Evolutionary conservation across 2,797 vertebrate species (phyloP).

Genomic region (Channallabes apus): DNA sequence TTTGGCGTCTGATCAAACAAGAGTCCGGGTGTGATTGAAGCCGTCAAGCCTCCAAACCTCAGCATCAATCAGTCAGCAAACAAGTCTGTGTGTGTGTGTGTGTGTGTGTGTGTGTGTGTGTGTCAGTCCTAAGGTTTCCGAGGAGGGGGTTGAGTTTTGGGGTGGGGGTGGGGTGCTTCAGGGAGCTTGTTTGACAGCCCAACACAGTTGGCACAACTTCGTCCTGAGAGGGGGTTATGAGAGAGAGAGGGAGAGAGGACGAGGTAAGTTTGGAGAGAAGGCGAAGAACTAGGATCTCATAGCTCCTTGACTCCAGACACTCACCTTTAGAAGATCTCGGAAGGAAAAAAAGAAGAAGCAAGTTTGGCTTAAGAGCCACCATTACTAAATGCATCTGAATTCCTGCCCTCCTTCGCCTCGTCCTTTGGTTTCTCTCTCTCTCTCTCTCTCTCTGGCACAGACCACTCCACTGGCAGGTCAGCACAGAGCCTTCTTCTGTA

Average conservation of each 20-base stretch:
- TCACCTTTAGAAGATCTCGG: slow-evolving; percentile 57
- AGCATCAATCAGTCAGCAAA: slow-evolving; percentile 61
- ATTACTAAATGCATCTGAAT: slow-evolving; percentile 67
- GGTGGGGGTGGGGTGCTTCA: slow-evolving; percentile 3
- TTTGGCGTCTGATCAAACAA: slow-evolving; percentile 24
- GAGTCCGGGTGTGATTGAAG: slow-evolving; percentile 47
- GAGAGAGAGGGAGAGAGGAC: slow-evolving; percentile 54
- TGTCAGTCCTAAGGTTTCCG: slow-evolving; percentile 38
- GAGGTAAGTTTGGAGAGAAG: slow-evolving; percentile 57
- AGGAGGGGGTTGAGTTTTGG: slow-evolving; percentile 54
- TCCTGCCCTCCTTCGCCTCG: slow-evolving; percentile 60
- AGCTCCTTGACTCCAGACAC: slow-evolving; percentile 58
- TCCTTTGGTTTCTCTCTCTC: slow-evolving; percentile 62
- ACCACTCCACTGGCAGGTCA: slow-evolving; percentile 66
- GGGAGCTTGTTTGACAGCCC: slow-evolving; percentile 71
- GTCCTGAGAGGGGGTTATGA: slow-evolving; percentile 56
- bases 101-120: slow-evolving; percentile 18
- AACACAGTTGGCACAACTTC: slow-evolving; percentile 78
- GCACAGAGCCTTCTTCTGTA: slow-evolving; percentile 67
- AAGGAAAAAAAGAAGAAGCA: slow-evolving; percentile 60
- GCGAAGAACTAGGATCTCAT: slow-evolving; percentile 58
- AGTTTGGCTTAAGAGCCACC: slow-evolving; percentile 69
- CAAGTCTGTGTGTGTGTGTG: slow-evolving; percentile 46
- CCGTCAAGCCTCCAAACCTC: slow-evolving; percentile 51
- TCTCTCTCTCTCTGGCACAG: slow-evolving; percentile 57